These are phyloP conservation scores for Synanthedon formicaeformis DNA, from an alignment of 2,888 invertebrate genomes.

Conservation along the genomic window DNA sequence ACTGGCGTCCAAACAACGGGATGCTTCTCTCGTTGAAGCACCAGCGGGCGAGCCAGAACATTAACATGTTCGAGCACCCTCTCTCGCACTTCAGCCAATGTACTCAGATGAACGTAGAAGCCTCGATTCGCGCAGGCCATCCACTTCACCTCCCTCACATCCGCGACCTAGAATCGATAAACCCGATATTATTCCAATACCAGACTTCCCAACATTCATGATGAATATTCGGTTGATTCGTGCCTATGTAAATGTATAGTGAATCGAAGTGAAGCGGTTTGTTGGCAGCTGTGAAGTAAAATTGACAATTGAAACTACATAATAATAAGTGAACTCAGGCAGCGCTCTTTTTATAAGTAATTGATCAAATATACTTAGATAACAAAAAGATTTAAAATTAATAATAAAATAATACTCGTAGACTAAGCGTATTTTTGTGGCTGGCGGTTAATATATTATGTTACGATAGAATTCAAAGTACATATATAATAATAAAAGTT, in stretches of 20 bases:
- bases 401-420: no score
- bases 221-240: conserved; percentile 1
- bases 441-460: no score
- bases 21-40: conserved; percentile 84
- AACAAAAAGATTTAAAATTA: neutral
- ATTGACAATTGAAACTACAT: neutral
- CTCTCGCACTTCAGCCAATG: conserved; percentile 96
- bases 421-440: no score
- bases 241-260: conserved; percentile 12
- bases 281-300: conserved; percentile 13
- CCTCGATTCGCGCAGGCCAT: conserved; percentile 99
- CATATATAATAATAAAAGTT: no score
- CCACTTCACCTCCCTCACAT: conserved; percentile 94
- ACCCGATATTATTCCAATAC: neutral
- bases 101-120: conserved; percentile 95
- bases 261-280: conserved; percentile 14
- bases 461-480: no score
- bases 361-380: neutral
- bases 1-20: conserved; percentile 98
- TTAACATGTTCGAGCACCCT: conserved; percentile 96
- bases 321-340: neutral
- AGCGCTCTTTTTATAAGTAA: neutral
- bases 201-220: neutral
- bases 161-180: conserved; percentile 73
- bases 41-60: conserved; percentile 95